Percentiles rank a stretch among this genome's conserved stretches.
Conservation (phyloP, 2,888 invertebrate genomes). For the Agrochola lota region DNA sequence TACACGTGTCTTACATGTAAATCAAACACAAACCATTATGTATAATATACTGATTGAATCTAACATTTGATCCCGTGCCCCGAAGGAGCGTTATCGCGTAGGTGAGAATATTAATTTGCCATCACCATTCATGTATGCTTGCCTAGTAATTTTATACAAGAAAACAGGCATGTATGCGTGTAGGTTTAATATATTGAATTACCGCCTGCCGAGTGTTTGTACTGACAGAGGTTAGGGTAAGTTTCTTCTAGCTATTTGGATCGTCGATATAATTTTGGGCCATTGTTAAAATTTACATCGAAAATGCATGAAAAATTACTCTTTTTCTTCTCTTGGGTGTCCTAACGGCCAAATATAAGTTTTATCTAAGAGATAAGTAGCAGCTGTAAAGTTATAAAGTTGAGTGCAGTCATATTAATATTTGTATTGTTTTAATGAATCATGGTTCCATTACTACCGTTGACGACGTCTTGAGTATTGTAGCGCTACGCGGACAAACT, state of each 20-base stretch:
- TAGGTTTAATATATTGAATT: constrained; percentile 29
- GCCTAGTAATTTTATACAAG: constrained; percentile 26
- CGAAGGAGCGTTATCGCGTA: constrained; percentile 19
- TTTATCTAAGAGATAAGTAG: not conserved
- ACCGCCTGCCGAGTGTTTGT: not conserved
- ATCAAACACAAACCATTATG: constrained; percentile 11
- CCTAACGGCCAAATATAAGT: not conserved
- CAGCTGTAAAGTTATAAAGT: not conserved
- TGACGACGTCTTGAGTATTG: constrained; percentile 1
- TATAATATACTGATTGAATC: constrained; percentile 41
- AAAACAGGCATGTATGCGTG: constrained; percentile 9
- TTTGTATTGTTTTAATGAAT: not conserved
- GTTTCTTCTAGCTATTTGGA: not conserved
- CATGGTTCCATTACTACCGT: not conserved
- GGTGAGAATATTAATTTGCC: constrained; percentile 49
- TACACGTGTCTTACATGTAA: constrained; percentile 7
- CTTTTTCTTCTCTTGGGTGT: not conserved
- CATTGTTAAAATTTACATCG: not conserved
- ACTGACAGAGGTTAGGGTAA: not conserved
- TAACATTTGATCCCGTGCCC: constrained; percentile 34
- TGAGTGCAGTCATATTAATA: not conserved
- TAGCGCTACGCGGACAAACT: not conserved
- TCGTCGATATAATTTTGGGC: not conserved
- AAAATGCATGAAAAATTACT: not conserved
- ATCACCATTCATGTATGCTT: constrained; percentile 23